Conservation (phyloP, 2,797 vertebrate species). For the Anabas testudineus region DNA sequence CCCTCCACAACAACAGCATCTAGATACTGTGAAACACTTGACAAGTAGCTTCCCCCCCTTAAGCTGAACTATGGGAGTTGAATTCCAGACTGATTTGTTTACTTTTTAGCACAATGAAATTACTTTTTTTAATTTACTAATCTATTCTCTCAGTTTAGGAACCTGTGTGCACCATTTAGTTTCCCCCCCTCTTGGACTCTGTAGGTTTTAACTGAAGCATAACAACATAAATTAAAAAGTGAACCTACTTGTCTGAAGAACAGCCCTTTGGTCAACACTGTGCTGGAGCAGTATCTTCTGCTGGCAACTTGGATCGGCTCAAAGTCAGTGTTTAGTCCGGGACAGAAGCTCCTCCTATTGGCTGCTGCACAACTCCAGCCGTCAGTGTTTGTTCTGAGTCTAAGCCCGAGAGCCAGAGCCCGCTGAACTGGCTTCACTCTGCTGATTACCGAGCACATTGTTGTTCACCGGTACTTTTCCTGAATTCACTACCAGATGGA, state of each 20-base stretch:
- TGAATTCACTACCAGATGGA: neutral
- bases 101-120: too few relatives aligned
- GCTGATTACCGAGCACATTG: neutral
- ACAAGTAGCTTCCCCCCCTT: too few relatives aligned
- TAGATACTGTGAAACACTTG: too few relatives aligned
- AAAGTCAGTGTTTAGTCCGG: neutral
- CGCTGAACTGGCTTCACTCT: neutral
- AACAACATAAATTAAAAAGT: accelerated
- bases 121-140: too few relatives aligned
- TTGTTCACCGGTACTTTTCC: neutral
- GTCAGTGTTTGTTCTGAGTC: neutral
- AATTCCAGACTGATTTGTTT: too few relatives aligned
- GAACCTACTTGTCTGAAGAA: constrained; percentile 80
- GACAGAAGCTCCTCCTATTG: constrained; percentile 20
- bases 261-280: constrained; percentile 55
- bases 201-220: too few relatives aligned
- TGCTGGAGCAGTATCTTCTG: constrained; percentile 61
- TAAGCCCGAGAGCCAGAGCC: neutral
- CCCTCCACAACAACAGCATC: too few relatives aligned
- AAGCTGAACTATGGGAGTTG: too few relatives aligned
- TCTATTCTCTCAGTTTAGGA: too few relatives aligned
- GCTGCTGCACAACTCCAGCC: neutral
- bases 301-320: constrained; percentile 6
- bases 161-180: too few relatives aligned
- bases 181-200: too few relatives aligned